Percentiles rank a stretch among this genome's conserved stretches.
Conservation (phyloP, 2,888 invertebrate genomes). For the Chrysodeixis includens region DNA sequence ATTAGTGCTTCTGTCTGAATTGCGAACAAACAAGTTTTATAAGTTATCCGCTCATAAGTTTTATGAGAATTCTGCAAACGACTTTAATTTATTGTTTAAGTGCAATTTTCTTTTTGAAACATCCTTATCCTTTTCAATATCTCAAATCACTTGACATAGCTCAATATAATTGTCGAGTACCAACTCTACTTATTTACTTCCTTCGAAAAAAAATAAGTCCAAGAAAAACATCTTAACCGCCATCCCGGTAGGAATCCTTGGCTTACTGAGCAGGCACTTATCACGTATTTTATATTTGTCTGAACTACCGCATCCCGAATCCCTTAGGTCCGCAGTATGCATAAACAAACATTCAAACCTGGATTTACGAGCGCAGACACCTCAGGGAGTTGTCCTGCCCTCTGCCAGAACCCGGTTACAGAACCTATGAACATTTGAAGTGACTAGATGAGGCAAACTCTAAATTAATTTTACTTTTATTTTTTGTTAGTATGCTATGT, state of each 20-base stretch:
- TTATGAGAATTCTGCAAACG: too few relatives aligned
- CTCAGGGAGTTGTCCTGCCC: slow-evolving; percentile 59
- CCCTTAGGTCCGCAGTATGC: slow-evolving; percentile 57
- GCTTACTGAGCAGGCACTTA: slow-evolving; percentile 27
- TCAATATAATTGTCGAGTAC: too few relatives aligned
- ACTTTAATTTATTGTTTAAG: too few relatives aligned
- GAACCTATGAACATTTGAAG: slow-evolving; percentile 51
- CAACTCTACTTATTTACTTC: neutral
- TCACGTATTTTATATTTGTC: slow-evolving; percentile 39
- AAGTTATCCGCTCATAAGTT: too few relatives aligned
- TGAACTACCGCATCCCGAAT: slow-evolving; percentile 38
- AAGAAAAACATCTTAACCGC: neutral
- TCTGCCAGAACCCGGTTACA: slow-evolving; percentile 40
- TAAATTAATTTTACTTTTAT: neutral
- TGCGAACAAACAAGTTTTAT: neutral
- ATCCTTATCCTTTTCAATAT: too few relatives aligned
- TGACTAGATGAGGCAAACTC: slow-evolving; percentile 52
- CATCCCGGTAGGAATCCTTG: slow-evolving; percentile 13
- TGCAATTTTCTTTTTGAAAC: too few relatives aligned
- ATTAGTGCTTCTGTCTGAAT: neutral
- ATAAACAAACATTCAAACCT: slow-evolving; percentile 66
- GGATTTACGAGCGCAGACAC: slow-evolving; percentile 66
- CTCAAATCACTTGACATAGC: too few relatives aligned
- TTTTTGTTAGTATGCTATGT: neutral
- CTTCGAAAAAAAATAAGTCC: neutral